Conservation (phyloP, 2,797 vertebrate genomes). For the Nothura maculosa region DNA sequence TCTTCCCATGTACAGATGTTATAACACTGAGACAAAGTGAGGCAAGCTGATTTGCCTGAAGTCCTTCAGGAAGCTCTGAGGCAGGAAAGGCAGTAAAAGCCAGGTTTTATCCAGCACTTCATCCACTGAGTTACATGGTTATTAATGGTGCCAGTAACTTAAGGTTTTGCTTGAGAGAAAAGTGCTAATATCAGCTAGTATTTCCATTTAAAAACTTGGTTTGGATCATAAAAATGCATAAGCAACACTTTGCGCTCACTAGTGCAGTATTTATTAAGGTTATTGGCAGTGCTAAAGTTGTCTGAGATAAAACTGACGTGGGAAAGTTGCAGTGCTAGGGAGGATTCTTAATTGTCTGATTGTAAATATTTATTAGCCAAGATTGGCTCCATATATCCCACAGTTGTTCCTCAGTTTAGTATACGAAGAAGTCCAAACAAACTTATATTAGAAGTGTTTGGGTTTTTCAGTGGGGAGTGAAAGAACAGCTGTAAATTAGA, state of each 20-base stretch:
- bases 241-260: background rate
- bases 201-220: background rate
- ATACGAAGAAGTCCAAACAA: background rate
- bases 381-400: background rate
- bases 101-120: background rate
- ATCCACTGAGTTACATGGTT: background rate
- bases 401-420: background rate
- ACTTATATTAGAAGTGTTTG: background rate
- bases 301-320: constrained; percentile 34
- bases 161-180: background rate
- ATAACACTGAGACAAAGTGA: background rate
- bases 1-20: background rate
- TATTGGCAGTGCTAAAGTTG: background rate
- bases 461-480: background rate
- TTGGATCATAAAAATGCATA: background rate
- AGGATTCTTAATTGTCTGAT: constrained; percentile 25
- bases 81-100: background rate
- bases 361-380: constrained; percentile 18
- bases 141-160: background rate
- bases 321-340: background rate
- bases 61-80: background rate
- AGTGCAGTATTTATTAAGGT: constrained; percentile 1
- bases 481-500: background rate
- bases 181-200: background rate
- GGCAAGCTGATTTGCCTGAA: background rate